Conservation (phyloP, 2,113 vertebrate genomes). For the Donacobius atricapilla region DNA sequence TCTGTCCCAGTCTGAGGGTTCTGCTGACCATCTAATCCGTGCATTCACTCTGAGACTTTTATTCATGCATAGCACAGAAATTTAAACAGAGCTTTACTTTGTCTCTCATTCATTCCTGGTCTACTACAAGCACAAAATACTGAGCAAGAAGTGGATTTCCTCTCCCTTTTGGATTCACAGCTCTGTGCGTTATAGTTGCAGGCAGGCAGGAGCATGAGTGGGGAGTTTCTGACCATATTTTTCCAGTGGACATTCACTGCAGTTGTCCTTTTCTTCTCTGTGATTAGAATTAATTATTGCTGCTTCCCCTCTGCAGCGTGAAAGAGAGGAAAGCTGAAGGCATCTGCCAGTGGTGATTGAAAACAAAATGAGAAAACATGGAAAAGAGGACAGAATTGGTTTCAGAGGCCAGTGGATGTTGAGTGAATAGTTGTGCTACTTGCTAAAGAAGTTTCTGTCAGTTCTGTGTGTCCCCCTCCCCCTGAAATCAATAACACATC, state of each 20-base stretch:
- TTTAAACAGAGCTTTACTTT: not conserved
- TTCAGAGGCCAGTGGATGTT: conserved; percentile 9
- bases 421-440: conserved; percentile 41
- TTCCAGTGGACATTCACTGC: conserved; percentile 22
- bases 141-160: not conserved
- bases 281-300: conserved; percentile 74
- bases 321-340: conserved; percentile 9
- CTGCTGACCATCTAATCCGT: not conserved
- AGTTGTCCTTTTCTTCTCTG: conserved; percentile 45
- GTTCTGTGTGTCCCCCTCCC: not conserved
- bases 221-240: not conserved
- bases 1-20: not conserved
- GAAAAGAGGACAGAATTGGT: conserved; percentile 53
- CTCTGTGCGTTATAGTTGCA: not conserved
- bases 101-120: not conserved
- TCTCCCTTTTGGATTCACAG: not conserved
- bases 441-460: conserved; percentile 46
- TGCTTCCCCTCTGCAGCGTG: conserved; percentile 42
- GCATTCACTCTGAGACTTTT: not conserved
- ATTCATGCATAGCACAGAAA: not conserved
- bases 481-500: conserved; percentile 54
- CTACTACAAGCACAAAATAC: not conserved
- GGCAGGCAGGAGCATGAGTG: not conserved
- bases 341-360: conserved; percentile 33
- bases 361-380: conserved; percentile 44